phyloP scores from a whole-genome alignment of 2,797 vertebrate genomes.

The Parauchenoglanis ngamensis region DNA sequence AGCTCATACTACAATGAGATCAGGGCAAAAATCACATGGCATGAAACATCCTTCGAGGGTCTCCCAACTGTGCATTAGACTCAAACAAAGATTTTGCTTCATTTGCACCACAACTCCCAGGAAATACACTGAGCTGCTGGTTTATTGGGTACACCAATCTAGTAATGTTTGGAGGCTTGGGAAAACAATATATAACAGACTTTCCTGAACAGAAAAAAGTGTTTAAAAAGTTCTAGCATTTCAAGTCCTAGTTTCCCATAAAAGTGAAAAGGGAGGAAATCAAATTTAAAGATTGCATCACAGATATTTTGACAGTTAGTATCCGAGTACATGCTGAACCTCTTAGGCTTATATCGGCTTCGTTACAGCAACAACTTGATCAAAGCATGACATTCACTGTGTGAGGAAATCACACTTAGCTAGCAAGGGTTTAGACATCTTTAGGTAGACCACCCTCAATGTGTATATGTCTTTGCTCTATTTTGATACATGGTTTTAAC shows the following conservation, averaged over 20 bases:
- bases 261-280: neutral
- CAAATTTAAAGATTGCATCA: neutral
- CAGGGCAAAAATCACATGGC: neutral
- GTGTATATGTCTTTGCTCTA: neutral
- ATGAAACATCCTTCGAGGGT: neutral
- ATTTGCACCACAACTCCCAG: neutral
- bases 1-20: conserved; percentile 19
- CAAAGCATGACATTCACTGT: neutral
- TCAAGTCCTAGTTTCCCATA: neutral
- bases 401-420: neutral
- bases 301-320: neutral
- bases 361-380: neutral
- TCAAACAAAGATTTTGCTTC: neutral
- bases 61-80: conserved; percentile 4
- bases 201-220: neutral
- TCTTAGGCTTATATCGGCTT: neutral
- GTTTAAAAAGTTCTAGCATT: neutral
- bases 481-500: neutral
- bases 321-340: neutral
- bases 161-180: neutral
- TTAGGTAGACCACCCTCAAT: neutral
- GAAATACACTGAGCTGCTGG: neutral
- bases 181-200: neutral
- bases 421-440: neutral
- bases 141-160: conserved; percentile 13